phyloP scores from a whole-genome alignment of 2,113 vertebrate species.

The Daboia siamensis region DNA sequence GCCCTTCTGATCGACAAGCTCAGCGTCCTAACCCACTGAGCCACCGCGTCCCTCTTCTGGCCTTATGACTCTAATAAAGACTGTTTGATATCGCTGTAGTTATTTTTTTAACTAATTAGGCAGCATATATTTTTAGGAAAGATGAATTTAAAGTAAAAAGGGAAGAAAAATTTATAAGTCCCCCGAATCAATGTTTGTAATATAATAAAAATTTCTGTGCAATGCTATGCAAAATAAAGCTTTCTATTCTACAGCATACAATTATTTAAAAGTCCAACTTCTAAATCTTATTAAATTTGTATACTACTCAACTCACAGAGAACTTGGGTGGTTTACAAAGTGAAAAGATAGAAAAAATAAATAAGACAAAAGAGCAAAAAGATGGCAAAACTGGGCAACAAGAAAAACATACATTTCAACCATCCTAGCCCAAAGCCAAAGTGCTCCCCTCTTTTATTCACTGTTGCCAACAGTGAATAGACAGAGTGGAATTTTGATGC shows the following conservation, averaged over 20 bases:
- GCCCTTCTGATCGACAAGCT: too few species aligned
- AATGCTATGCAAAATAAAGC: neutral
- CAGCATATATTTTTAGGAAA: neutral
- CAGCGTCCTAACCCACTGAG: too few species aligned
- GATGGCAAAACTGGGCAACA: neutral
- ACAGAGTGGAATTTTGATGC: neutral
- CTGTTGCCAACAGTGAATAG: neutral
- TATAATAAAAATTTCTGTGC: neutral
- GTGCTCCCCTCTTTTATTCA: neutral
- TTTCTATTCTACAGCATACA: neutral
- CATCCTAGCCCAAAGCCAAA: neutral
- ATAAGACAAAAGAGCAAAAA: neutral
- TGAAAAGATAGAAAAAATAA: neutral
- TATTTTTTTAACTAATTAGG: neutral
- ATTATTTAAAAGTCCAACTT: neutral
- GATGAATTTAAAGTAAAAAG: neutral
- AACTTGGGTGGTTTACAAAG: neutral
- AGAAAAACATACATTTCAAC: neutral
- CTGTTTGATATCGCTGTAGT: neutral
- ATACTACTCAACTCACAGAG: neutral
- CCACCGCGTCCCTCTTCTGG: neutral
- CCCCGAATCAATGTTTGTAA: neutral
- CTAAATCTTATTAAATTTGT: neutral
- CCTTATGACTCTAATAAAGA: neutral
- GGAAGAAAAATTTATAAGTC: neutral